phyloP scores from a whole-genome alignment of 2,113 vertebrate species.

The Nothobranchius furzeri region DNA sequence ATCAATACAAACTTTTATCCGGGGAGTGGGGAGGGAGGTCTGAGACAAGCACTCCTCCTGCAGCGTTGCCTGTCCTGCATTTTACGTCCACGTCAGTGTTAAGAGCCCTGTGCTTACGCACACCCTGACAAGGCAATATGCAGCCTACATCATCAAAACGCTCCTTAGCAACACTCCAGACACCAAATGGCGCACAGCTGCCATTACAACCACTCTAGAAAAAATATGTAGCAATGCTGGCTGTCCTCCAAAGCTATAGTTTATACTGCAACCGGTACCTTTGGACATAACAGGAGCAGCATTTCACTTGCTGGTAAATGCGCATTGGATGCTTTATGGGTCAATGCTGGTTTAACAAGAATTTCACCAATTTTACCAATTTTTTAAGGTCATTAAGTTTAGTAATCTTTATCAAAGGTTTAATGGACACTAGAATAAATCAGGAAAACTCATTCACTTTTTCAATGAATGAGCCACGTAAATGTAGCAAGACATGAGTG shows the following conservation, averaged over 20 bases:
- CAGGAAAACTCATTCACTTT: too few relatives aligned
- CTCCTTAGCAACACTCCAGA: slow-evolving; percentile 43
- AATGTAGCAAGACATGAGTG: too few relatives aligned
- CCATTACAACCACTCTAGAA: slow-evolving; percentile 44
- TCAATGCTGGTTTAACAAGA: background rate
- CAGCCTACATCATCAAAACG: slow-evolving; percentile 54
- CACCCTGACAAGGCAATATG: slow-evolving; percentile 46
- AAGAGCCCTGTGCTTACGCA: slow-evolving; percentile 50
- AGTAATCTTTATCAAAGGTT: background rate
- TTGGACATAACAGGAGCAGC: slow-evolving; percentile 32
- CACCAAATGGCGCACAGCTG: slow-evolving; percentile 63
- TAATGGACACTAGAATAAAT: background rate
- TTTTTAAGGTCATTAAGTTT: background rate
- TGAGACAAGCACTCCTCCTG: slow-evolving; percentile 31
- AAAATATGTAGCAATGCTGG: slow-evolving; percentile 33
- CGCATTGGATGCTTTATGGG: background rate
- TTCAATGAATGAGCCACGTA: too few relatives aligned
- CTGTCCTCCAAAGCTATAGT: slow-evolving; percentile 19
- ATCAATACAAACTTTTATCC: slow-evolving; percentile 70
- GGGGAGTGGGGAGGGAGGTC: slow-evolving; percentile 24
- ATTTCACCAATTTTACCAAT: background rate
- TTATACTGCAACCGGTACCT: slow-evolving; percentile 25
- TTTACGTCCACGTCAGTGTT: slow-evolving; percentile 57
- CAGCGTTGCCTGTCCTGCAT: slow-evolving; percentile 57
- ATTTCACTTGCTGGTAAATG: slow-evolving; percentile 23